Conservation (phyloP, 2,797 vertebrate genomes). For the Xenops minutus region DNA sequence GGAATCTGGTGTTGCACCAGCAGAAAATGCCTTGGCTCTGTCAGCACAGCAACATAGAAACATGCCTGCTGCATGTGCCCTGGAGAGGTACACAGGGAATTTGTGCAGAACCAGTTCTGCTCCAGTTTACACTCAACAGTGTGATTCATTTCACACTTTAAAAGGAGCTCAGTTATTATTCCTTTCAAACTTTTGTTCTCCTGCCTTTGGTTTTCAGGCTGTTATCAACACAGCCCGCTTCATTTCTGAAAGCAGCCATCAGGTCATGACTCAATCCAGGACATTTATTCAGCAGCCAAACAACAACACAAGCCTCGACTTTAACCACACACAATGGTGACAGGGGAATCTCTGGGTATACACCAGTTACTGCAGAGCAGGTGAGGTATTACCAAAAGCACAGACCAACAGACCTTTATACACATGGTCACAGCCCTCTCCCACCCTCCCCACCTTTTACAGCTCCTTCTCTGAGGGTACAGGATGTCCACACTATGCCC, state of each 20-base stretch:
- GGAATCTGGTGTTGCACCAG: neutral
- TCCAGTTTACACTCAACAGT: neutral
- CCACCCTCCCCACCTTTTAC: neutral
- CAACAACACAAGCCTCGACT: neutral
- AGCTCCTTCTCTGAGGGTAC: neutral
- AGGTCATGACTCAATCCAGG: neutral
- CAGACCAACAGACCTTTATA: neutral
- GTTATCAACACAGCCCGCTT: neutral
- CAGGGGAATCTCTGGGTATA: neutral
- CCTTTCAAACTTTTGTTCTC: neutral
- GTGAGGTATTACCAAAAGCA: neutral
- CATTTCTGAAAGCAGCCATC: neutral
- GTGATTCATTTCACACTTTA: neutral
- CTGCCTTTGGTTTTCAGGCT: neutral
- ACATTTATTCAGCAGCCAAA: neutral
- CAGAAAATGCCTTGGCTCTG: neutral
- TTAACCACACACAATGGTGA: neutral
- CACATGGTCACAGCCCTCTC: neutral
- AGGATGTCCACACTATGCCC: neutral
- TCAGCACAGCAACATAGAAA: neutral
- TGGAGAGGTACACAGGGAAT: neutral
- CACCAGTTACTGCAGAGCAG: neutral
- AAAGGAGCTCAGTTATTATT: neutral
- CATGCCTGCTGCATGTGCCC: accelerated
- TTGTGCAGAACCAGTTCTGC: neutral